Evolutionary conservation across 2,888 invertebrate genomes (phyloP), one percentile per base, ranked within the genome.

Genomic region (Busseola fusca): DNA sequence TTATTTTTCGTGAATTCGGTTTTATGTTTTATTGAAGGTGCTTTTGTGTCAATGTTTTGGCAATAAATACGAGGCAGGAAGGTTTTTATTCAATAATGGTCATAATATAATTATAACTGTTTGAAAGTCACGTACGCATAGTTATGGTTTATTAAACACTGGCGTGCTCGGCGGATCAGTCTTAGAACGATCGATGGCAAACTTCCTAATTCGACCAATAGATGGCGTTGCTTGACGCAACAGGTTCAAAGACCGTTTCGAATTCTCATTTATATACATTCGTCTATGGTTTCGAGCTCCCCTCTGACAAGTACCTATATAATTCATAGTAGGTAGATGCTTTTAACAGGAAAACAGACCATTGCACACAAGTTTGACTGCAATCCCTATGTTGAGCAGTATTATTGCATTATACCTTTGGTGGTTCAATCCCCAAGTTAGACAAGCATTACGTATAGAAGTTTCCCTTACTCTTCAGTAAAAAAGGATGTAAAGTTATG

Each of bases 1-100:
- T 69, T 69, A 78, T 62, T 70, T 64, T 71, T 50, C 1, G 10
- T 21, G n/a, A 48, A 34, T 64, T 54, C 56, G 25, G 30, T 64
- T 34, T 25, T 18, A 0, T 50, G 18, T 56, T 67, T 48, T 64
- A 34, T 58, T 10, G 0, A 5, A 21, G 3, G 30, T 9, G 10
- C 45, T 30, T n/a, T 7, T n/a, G 42, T 34, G 25, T 42, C n/a
- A 37, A 45, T 42, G 7, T 16, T 1, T 34, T 34, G 2, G 34
- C 34, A 34, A 34, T 34, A 7, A 34, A 34, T 5, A 34, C 34
- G 34, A 5, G 34, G 5, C 34, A 34, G 7, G 34, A 34, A 2
- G 34, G 34, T 7, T 34, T 34, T 34, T 34, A n/a, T n/a, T 34
- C 34, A 34, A 3, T 34, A 34, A 3, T 34, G 34, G 7, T 34